phyloP scores from a whole-genome alignment of 2,888 invertebrate genomes.

The Rhabditophanes sp. region DNA sequence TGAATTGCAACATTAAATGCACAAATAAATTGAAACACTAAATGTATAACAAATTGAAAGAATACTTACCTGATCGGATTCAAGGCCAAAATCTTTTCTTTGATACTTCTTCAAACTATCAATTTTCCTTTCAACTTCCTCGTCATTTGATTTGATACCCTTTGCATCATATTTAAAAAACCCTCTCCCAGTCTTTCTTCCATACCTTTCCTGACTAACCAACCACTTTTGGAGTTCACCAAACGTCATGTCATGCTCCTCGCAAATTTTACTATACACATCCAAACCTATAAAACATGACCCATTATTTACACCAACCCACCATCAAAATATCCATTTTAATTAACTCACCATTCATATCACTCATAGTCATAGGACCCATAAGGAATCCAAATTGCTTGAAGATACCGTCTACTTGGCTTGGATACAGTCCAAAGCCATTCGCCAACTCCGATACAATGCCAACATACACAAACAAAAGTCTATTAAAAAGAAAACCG shows the following conservation, averaged over 20 bases:
- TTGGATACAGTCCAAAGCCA: conserved; percentile 7
- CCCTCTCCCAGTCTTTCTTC: conserved; percentile 24
- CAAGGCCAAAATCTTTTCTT: neutral
- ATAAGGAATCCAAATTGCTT: conserved; percentile 19
- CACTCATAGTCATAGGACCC: conserved; percentile 26
- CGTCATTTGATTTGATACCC: conserved; percentile 18
- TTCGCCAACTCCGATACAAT: conserved; percentile 2
- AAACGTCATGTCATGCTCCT: conserved; percentile 15
- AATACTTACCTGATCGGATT: conserved; percentile 4
- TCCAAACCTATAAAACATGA: no score
- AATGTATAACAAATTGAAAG: no score
- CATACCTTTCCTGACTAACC: conserved; percentile 14
- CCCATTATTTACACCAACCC: no score
- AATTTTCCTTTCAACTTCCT: conserved; percentile 12
- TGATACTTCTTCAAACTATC: conserved; percentile 1
- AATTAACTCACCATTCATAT: conserved; percentile 38
- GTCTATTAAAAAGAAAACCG: conserved; percentile 26
- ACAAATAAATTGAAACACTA: no score
- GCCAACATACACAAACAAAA: conserved; percentile 11
- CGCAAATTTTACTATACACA: conserved; percentile 18
- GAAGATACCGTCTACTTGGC: conserved; percentile 18
- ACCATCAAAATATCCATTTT: no score
- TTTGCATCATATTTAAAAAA: conserved; percentile 21
- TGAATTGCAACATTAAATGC: no score
- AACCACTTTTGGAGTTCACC: conserved; percentile 15